A percentile compares a stretch with the other conserved stretches of the same genome.
Conservation (phyloP, 2,888 invertebrate genomes). For the Holacanthella duospinosa region DNA sequence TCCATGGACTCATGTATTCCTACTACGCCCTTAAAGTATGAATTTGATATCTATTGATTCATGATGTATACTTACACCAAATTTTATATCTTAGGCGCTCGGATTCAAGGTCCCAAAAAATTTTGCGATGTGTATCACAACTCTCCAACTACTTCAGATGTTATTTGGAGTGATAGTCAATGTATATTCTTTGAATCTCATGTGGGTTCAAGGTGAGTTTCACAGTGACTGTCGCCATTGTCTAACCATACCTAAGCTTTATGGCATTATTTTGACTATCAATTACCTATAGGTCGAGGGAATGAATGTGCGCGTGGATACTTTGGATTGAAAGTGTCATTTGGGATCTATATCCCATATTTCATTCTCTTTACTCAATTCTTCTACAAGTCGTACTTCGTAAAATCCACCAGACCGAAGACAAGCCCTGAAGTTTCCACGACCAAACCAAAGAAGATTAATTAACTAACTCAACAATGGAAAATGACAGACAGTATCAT, state of each 20-base stretch:
- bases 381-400: slow-evolving; percentile 28
- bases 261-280: background rate
- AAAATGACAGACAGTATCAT: no score
- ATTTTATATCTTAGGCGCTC: slow-evolving; percentile 13
- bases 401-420: background rate
- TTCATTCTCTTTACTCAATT: slow-evolving; percentile 31
- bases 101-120: slow-evolving; percentile 25
- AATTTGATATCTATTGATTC: no score
- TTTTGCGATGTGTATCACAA: slow-evolving; percentile 30
- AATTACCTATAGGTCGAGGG: background rate
- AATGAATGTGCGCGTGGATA: slow-evolving; percentile 5
- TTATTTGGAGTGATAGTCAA: slow-evolving; percentile 27
- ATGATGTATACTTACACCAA: no score
- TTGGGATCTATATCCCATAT: slow-evolving; percentile 32
- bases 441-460: background rate
- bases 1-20: slow-evolving; percentile 29
- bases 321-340: slow-evolving; percentile 32
- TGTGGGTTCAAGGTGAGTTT: slow-evolving; percentile 21
- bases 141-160: slow-evolving; percentile 30
- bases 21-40: slow-evolving; percentile 25
- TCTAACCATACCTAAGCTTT: background rate
- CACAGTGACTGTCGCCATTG: background rate
- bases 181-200: slow-evolving; percentile 22
- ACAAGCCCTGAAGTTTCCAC: background rate
- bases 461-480: background rate